Base-by-base conservation (phyloP, 2,888 invertebrate species). In the Toxonevra muliebris region DNA sequence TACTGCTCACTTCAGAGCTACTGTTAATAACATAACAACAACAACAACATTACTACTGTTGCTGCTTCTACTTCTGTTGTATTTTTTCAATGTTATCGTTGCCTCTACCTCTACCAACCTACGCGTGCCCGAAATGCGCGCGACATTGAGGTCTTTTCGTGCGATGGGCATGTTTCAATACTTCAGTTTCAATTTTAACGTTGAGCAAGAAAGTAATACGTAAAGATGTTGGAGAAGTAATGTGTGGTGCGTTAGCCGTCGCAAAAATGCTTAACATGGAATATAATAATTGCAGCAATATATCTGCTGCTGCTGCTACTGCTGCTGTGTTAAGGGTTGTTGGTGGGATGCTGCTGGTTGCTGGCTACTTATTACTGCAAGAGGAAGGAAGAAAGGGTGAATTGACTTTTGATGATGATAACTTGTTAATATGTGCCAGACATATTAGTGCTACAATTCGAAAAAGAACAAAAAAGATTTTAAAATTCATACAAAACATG, bases 141-240 rank as follows among this genome's bases (percentile, higher is more conserved):
- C 71, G 71, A 69, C 73, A 70, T 48, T 48, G 48, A 65, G 48
- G 65, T 52, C 53, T 58, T 41, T 19, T 55, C 65, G 58, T 65
- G 43, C 20, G 70, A 73, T 72, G 70, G 71, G 74, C 70, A 70
- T 69, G 69, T 69, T 74, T 71, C 72, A 68, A 54, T 55, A 74
- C 72, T 79, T 79, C 75, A 79, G 81, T 80, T 76, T 74, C 75
- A 76, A 76, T 76, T 78, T 80, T 75, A 76, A 78, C 73, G 76
- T 75, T 74, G 80, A 80, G 74, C 73, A 70, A 72, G 74, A 74
- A 76, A 12, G 68, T 60, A 75, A 76, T 75, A 68, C 74, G 75
- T 73, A 64, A 61, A 61, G 67, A 4, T 63, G 54, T 43, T n/a
- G 19, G 11, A 53, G 53, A 15, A 19, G 19, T n/a, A 53, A 41